phyloP scores from a whole-genome alignment of 2,888 invertebrate genomes.

The Exocentrus adspersus region DNA sequence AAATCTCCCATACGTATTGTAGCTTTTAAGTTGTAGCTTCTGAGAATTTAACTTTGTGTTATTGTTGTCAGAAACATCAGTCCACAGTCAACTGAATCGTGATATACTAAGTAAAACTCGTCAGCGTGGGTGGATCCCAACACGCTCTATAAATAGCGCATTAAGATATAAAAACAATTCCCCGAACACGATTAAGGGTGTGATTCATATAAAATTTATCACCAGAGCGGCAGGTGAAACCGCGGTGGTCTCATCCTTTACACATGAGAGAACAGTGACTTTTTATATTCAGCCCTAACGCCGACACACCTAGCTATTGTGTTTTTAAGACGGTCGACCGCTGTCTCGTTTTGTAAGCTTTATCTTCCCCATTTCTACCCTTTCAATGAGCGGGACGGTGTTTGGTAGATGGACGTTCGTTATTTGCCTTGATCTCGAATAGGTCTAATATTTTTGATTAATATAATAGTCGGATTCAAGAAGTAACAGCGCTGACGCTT shows the following conservation, averaged over 20 bases:
- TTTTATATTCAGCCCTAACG: conserved; percentile 53
- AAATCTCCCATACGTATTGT: too few relatives aligned
- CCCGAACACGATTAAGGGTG: conserved; percentile 39
- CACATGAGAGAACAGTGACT: conserved; percentile 49
- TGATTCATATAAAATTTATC: conserved; percentile 55
- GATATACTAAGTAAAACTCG: background rate
- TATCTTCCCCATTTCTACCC: conserved; percentile 17
- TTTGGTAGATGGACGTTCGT: background rate
- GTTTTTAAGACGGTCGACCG: conserved; percentile 42
- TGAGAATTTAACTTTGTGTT: too few relatives aligned
- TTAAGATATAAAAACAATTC: conserved; percentile 46
- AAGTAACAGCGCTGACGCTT: too few relatives aligned
- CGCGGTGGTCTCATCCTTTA: conserved; percentile 56
- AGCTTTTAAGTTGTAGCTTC: too few relatives aligned
- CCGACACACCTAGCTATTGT: conserved; percentile 53
- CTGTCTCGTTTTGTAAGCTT: conserved; percentile 27
- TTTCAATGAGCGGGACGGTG: background rate
- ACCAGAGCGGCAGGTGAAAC: conserved; percentile 54
- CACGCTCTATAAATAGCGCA: conserved; percentile 42
- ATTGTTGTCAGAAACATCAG: background rate
- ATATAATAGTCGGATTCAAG: too few relatives aligned
- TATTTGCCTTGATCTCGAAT: background rate
- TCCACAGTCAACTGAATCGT: background rate
- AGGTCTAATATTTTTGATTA: too few relatives aligned
- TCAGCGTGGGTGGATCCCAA: conserved; percentile 26